Evolutionary conservation across 2,888 invertebrate genomes (phyloP), one percentile per base, ranked within the genome.

Genomic region (Lydus trimaculatus): DNA sequence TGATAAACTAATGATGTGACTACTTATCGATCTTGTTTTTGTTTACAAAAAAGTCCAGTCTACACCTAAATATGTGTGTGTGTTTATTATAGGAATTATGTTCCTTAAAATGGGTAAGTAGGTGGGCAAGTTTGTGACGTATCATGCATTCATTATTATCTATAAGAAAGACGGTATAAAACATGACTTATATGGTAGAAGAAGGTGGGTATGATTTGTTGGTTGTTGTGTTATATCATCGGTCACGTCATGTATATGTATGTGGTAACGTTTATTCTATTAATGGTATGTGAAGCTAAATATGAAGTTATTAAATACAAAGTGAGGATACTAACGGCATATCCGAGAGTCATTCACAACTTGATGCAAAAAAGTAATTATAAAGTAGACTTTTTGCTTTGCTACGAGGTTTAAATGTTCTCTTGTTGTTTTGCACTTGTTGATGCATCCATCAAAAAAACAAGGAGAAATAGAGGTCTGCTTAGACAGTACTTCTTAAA

Each of bases 191-290:
- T 56, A 56, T 56, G 56, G 56, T 13, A 5, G 8, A 56, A 25
- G 56, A 56, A 56, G 25, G 56, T 56, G 56, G 56, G 56, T 25
- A 36, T 36, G 8, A 17, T 43, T 43, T 23, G 56, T n/a, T n/a
- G n/a, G n/a, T n/a, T n/a, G n/a, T n/a, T n/a, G n/a, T n/a, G n/a
- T 56, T 56, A 13, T 25, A 52, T 56, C 56, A 56, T 56, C 56
- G 25, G 23, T 13, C 56, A 56, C 56, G 56, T 56, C 25, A 56
- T 56, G 4, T 9, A 56, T 5, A 56, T 56, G 4, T 9, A 56
- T 5, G 6, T 56, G 56, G 23, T 25, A 25, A 25, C 13, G 23
- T 56, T 56, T 13, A 56, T 56, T 56, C 56, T 56, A 56, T 56
- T 56, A 56, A 56, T 56, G 56, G 25, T 13, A 0, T 1, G 43